Evolutionary conservation across 2,113 vertebrate species (phyloP), one percentile per base, ranked within the genome.

Genomic region (Reinhardtius hippoglossoides): DNA sequence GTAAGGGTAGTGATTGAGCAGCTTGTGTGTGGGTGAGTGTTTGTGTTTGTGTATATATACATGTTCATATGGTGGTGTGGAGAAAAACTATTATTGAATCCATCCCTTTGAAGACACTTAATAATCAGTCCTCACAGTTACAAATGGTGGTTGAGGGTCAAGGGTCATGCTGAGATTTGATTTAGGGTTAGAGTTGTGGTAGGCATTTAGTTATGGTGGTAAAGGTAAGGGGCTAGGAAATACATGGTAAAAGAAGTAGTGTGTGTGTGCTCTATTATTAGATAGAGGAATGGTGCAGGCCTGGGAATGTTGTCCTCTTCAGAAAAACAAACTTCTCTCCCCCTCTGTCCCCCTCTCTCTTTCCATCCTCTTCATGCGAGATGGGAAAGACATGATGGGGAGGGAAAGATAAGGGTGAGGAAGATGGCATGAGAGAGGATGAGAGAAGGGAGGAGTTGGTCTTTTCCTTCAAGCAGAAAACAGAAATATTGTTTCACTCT

Each of bases 261-360:
- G 44, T 48, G 50, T 52, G 50, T 15, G 42, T 87, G 80, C 87
- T 20, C 23, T 93, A 93, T 91, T 92, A 91, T 90, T 93, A 93
- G 91, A 7, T 21, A 71, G 63, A 83, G 81, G 84, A 90, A 93
- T 84, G 62, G 88, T 79, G 58, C 76, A 81, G 76, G 90, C 92
- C 89, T 93, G 92, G 91, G 92, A 93, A 93, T 92, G 83, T 89
- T 89, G 90, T 91, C 79, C 74, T 87, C 84, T 89, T 65, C 63
- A 81, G 90, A 91, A 93, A 91, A 90, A 91, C 83, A 88, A 88
- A 87, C 88, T 76, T 87, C 60, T 74, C 73, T 81, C 35, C 62
- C 81, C 80, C 54, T 13, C 54, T 24, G n/a, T 50, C 21, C 27
- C 65, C 52, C 62, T 61, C 57, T 69, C 54, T 66, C 61, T 58